Evolutionary conservation across 2,113 vertebrate species (phyloP).

Genomic region (Tychaedon coryphoeus): DNA sequence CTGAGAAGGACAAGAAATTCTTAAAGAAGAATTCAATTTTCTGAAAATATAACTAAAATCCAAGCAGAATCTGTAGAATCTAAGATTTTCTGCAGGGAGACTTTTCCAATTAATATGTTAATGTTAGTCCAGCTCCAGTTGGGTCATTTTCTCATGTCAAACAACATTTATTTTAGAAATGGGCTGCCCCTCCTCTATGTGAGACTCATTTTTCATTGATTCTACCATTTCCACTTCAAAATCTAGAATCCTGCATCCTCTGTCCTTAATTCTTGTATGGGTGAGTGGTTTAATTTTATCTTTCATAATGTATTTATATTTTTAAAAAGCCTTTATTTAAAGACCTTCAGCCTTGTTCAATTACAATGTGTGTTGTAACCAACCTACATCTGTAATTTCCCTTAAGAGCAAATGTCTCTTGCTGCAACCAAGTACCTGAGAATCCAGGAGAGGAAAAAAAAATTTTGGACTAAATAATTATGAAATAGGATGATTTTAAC

Average conservation of each 20-base stretch:
- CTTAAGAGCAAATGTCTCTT: neutral
- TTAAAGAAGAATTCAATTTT: neutral
- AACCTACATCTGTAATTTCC: neutral
- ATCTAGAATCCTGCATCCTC: neutral
- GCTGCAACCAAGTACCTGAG: neutral
- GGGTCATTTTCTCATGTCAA: neutral
- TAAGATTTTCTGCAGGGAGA: neutral
- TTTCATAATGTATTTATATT: neutral
- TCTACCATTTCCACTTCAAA: neutral
- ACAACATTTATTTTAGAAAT: neutral
- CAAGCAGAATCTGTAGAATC: neutral
- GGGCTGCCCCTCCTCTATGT: fast-evolving
- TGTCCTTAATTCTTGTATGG: neutral
- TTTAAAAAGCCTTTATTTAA: fast-evolving
- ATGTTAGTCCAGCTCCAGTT: neutral
- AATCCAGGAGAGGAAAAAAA: neutral
- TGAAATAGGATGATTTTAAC: neutral
- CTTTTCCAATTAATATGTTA: neutral
- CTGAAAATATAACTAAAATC: neutral
- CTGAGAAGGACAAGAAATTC: too few species aligned
- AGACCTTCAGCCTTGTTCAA: neutral
- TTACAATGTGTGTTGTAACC: neutral
- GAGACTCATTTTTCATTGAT: neutral
- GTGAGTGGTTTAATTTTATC: neutral
- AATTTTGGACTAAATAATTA: neutral